Percentiles rank a stretch among this genome's conserved stretches.
Evolutionary conservation across 2,797 vertebrate species (phyloP).

Genomic region (Notolepis coatsorum): DNA sequence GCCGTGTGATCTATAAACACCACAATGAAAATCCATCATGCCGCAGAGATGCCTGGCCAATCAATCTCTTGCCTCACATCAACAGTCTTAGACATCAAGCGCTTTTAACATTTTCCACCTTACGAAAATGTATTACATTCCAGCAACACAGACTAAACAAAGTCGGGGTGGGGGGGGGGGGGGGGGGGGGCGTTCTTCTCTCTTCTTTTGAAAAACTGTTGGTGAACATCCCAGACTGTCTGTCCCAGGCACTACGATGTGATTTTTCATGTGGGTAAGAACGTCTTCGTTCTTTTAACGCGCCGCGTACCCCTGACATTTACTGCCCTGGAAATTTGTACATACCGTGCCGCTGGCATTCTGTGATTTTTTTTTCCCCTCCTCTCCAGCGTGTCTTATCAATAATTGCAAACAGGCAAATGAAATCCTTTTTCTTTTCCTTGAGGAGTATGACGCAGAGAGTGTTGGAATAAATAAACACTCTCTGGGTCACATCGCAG

Average conservation of each 20-base stretch:
- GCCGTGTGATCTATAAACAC: conserved; percentile 3
- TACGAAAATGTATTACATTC: conserved; percentile 22
- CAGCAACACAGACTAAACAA: conserved; percentile 53
- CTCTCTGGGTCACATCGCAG: background rate
- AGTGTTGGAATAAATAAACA: background rate
- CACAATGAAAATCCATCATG: conserved; percentile 31
- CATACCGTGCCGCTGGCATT: background rate
- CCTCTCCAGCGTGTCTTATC: conserved; percentile 1
- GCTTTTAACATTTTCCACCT: conserved; percentile 35
- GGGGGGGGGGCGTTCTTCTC: conserved; percentile 8
- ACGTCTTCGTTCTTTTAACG: conserved; percentile 11
- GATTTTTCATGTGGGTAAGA: background rate
- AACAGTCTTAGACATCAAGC: conserved; percentile 17
- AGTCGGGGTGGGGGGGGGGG: background rate
- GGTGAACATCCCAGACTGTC: conserved; percentile 11
- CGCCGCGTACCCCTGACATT: conserved; percentile 4
- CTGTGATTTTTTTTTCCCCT: conserved; percentile 3
- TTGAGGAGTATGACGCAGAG: background rate
- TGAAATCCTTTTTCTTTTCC: no score
- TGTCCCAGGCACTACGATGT: background rate
- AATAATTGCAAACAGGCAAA: background rate
- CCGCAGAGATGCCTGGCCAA: conserved; percentile 1
- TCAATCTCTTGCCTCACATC: conserved; percentile 17
- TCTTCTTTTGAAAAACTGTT: conserved; percentile 10
- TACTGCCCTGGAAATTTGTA: background rate